Conservation (phyloP, 1,140 invertebrate genomes). For the Leucophenga varia region DNA sequence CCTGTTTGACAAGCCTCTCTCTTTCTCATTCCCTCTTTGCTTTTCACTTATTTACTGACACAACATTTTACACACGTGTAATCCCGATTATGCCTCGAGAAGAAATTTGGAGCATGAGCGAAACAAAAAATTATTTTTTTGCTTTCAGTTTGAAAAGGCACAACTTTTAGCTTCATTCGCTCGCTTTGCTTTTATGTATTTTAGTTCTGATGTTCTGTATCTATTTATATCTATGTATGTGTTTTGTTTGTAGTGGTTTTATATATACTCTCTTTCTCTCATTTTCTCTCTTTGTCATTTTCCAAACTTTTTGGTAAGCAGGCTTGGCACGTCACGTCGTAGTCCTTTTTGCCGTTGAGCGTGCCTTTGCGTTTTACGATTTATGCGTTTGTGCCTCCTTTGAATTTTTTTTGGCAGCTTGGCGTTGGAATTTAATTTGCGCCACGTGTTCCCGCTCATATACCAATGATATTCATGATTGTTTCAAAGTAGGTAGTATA, state of each 20-base stretch:
- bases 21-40: not conserved
- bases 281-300: too few relatives aligned
- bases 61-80: conserved; percentile 41
- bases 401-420: not conserved
- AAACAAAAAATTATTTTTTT: conserved; percentile 2
- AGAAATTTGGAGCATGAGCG: not conserved
- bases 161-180: not conserved
- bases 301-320: conserved; percentile 3
- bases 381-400: not conserved
- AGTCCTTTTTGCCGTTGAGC: conserved; percentile 4
- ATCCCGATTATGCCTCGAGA: conserved; percentile 11
- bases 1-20: not conserved
- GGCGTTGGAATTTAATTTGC: not conserved
- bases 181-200: not conserved
- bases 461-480: too few relatives aligned
- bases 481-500: too few relatives aligned
- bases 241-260: conserved; percentile 3
- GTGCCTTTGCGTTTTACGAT: not conserved
- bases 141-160: too few relatives aligned
- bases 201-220: too few relatives aligned
- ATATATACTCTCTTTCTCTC: not conserved
- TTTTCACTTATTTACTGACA: conserved; percentile 22
- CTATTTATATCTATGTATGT: too few relatives aligned
- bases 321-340: not conserved
- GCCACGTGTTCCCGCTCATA: conserved; percentile 9